Conservation (phyloP, 2,113 vertebrate species). For the Corythornis cristatus region DNA sequence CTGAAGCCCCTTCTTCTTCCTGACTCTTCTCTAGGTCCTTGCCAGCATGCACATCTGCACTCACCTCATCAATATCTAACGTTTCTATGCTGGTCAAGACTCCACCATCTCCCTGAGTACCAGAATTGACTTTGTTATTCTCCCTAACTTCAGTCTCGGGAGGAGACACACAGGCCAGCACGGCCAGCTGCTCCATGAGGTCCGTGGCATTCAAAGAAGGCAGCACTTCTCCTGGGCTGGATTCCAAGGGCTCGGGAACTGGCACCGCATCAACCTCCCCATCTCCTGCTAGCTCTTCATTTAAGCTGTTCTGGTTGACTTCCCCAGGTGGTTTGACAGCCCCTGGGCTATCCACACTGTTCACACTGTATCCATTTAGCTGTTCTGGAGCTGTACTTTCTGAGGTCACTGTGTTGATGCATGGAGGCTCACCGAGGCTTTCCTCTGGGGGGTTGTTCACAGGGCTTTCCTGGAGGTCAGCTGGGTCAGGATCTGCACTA, state of each 20-base stretch:
- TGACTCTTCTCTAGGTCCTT: conserved; percentile 57
- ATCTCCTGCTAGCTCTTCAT: conserved; percentile 62
- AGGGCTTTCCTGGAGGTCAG: conserved; percentile 67
- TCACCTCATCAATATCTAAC: conserved; percentile 34
- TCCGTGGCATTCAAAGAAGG: conserved; percentile 54
- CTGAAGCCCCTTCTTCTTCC: conserved; percentile 54
- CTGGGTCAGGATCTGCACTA: conserved; percentile 81
- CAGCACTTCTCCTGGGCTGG: conserved; percentile 34
- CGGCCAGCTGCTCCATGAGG: conserved; percentile 40
- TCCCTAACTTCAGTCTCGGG: conserved; percentile 62
- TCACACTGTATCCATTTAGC: conserved; percentile 65
- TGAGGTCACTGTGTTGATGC: conserved; percentile 69
- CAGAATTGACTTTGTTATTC: conserved; percentile 51
- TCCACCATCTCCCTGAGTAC: conserved; percentile 50
- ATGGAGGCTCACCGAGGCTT: conserved; percentile 50
- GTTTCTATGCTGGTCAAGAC: conserved; percentile 31
- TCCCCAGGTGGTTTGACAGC: conserved; percentile 48
- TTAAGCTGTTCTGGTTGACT: conserved; percentile 66
- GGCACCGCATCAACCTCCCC: conserved; percentile 43
- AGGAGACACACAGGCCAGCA: conserved; percentile 41
- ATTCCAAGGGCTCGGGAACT: conserved; percentile 55
- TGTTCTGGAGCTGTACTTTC: conserved; percentile 78
- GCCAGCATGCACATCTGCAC: conserved; percentile 19
- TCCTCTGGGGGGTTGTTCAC: conserved; percentile 65
- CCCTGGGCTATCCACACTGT: conserved; percentile 49